phyloP scores from a whole-genome alignment of 2,113 vertebrate genomes.

The Canis aureus region DNA sequence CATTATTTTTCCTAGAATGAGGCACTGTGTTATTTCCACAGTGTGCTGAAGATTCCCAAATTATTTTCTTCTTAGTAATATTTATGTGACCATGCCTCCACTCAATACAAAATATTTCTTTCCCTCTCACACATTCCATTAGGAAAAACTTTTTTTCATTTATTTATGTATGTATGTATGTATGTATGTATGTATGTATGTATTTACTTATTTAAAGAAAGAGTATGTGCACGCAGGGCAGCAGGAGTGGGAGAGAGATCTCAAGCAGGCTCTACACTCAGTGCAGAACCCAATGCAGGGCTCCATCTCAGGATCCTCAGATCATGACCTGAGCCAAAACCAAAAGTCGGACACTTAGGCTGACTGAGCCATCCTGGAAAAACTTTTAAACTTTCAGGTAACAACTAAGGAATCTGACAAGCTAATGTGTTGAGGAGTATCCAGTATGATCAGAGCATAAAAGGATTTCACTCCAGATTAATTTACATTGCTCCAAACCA shows the following conservation, averaged over 20 bases:
- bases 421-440: neutral
- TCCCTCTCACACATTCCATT: neutral
- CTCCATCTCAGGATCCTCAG: neutral
- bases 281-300: neutral
- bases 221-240: neutral
- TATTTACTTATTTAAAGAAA: too few relatives aligned
- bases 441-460: neutral
- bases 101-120: neutral
- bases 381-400: neutral
- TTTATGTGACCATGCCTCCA: neutral
- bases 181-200: too few relatives aligned
- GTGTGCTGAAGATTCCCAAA: neutral
- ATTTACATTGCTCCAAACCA: neutral
- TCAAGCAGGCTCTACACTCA: neutral
- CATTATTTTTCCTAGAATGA: neutral
- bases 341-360: neutral
- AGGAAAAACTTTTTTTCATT: neutral
- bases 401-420: neutral
- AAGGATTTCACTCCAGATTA: neutral
- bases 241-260: neutral
- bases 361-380: neutral
- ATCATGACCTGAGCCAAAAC: neutral
- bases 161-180: too few relatives aligned
- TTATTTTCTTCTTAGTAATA: neutral
- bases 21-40: neutral